These are phyloP conservation scores for Diaprepes abbreviatus DNA, from an alignment of 2,888 invertebrate genomes.

Conservation along the genomic window DNA sequence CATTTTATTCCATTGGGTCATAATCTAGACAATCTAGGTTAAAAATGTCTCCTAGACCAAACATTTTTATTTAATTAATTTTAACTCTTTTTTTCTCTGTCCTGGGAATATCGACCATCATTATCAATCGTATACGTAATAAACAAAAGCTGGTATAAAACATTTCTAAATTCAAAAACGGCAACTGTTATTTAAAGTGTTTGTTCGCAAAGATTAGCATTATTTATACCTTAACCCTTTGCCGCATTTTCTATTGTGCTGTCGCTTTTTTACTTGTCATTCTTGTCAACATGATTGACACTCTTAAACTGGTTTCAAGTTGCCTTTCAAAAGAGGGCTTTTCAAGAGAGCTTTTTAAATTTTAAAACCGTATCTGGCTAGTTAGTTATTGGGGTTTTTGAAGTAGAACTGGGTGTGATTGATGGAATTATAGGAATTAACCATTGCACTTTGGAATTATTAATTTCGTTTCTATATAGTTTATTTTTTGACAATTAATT, in stretches of 20 bases:
- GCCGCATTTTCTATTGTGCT: slow-evolving; percentile 42
- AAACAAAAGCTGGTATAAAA: neutral
- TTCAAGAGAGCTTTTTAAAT: slow-evolving; percentile 34
- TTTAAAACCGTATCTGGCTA: slow-evolving; percentile 26
- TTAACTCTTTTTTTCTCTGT: too few relatives aligned
- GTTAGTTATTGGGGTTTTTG: slow-evolving; percentile 5
- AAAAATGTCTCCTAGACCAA: too few relatives aligned
- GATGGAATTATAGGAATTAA: neutral
- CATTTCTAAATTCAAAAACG: neutral
- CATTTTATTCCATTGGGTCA: too few relatives aligned
- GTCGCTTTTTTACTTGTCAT: slow-evolving; percentile 40
- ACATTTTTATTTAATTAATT: too few relatives aligned
- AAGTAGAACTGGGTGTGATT: neutral
- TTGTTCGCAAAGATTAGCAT: slow-evolving; percentile 41
- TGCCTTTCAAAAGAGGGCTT: slow-evolving; percentile 11
- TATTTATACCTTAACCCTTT: slow-evolving; percentile 38
- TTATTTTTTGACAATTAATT: too few relatives aligned
- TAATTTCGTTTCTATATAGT: too few relatives aligned
- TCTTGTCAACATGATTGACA: slow-evolving; percentile 45
- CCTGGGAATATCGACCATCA: too few relatives aligned
- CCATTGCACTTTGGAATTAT: neutral
- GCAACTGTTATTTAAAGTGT: slow-evolving; percentile 33
- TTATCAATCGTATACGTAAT: too few relatives aligned
- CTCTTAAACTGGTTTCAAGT: slow-evolving; percentile 34
- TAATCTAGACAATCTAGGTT: too few relatives aligned